Base-by-base conservation (phyloP, 2,113 vertebrate species). In the Seriola quinqueradiata region DNA sequence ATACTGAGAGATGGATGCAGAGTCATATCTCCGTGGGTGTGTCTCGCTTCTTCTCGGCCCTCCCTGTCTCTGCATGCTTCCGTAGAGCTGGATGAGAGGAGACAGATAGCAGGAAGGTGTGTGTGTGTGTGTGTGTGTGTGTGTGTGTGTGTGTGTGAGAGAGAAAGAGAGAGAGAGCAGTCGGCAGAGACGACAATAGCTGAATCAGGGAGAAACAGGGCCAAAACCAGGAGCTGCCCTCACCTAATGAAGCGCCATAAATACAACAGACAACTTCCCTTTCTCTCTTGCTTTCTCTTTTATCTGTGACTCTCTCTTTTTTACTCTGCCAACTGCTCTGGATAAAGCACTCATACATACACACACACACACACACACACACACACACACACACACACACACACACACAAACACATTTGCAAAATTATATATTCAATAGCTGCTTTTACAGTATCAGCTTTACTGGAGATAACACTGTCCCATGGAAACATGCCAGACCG, bases 141-240 rank as follows among this genome's bases (percentile, higher is more conserved):
- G 36, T 17, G 40, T 19, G 46, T 42, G 61, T 13, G 61, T 42
- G 55, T 23, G 46, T 42, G 10, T 21, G 48, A 19, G 0, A 10
- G 21, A 10, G 50, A 7, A 36, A 0, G 23, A 52, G 65, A 10
- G 50, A 7, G 44, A 0, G 23, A 52, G 65, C 65, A 38, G 65
- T n/a, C 13, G n/a, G 32, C 67, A 81, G 52, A 68, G 57, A 66
- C 14, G 42, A 52, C 48, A 69, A 75, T 50, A 85, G 91, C 91
- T 89, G 85, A 90, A 86, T 92, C 90, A 87, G 80, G 81, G 58
- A 82, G 81, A 78, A 84, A 64, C 4, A 8, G 4, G 46, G 75
- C 89, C 89, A 90, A 77, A 67, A 87, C 71, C 12, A 1, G 14
- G 60, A 75, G 77, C 82, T n/a, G 21, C 69, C 82, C 61, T 74